Percentiles rank a stretch among this genome's conserved stretches.
These are phyloP conservation scores for Lottia scabra DNA, from an alignment of 2,888 invertebrate genomes.

Conservation along the genomic window DNA sequence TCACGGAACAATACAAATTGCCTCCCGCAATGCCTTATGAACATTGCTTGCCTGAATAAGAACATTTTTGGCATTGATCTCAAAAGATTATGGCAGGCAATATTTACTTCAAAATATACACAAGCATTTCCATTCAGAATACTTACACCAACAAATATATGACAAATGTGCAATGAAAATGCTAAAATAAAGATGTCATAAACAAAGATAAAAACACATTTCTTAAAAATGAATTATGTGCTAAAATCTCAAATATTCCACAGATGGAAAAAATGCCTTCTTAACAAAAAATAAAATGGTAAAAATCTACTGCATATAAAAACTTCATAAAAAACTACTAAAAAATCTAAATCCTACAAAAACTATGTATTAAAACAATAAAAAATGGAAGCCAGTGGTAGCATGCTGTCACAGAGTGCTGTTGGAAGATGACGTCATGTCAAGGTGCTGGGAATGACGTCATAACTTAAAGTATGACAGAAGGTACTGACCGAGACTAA, in stretches of 20 bases:
- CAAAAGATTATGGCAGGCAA: too few relatives aligned
- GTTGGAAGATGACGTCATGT: neutral
- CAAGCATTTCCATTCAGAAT: too few relatives aligned
- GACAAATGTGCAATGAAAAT: neutral
- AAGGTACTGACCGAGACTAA: constrained; percentile 78
- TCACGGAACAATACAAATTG: too few relatives aligned
- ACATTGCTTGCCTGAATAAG: too few relatives aligned
- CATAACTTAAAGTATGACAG: constrained; percentile 82
- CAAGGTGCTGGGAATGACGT: constrained; percentile 25
- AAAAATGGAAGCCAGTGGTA: neutral
- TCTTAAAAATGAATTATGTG: too few relatives aligned
- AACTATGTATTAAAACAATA: neutral
- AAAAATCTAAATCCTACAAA: neutral
- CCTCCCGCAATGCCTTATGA: too few relatives aligned
- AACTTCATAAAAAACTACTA: neutral
- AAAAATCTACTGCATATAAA: neutral
- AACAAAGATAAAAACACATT: too few relatives aligned
- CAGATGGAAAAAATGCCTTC: too few relatives aligned
- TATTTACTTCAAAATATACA: constrained; percentile 3
- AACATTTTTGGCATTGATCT: too few relatives aligned
- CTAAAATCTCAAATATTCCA: too few relatives aligned
- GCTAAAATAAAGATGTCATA: neutral
- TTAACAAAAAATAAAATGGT: too few relatives aligned
- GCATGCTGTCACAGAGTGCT: neutral
- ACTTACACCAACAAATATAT: neutral